These are phyloP conservation scores for Popillia japonica DNA, from an alignment of 1,140 invertebrate species.

Conservation along the genomic window DNA sequence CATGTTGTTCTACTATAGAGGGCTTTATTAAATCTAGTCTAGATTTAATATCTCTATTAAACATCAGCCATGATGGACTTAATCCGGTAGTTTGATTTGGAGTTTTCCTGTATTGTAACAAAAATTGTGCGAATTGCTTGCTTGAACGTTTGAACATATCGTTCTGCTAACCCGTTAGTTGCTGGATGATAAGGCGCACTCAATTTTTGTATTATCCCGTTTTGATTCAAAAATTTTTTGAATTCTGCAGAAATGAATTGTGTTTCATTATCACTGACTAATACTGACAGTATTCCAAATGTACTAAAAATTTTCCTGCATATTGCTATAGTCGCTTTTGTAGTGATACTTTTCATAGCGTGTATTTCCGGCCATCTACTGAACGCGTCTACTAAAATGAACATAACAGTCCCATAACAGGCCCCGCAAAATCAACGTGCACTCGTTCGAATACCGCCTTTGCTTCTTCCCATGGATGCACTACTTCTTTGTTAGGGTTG, in stretches of 20 bases:
- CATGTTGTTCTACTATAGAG: too few relatives aligned
- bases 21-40: too few relatives aligned
- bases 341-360: not conserved
- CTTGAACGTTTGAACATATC: constrained; percentile 53
- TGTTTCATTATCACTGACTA: not conserved
- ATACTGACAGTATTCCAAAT: constrained; percentile 13
- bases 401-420: not conserved
- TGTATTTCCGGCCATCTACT: too few relatives aligned
- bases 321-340: not conserved
- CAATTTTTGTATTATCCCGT: too few relatives aligned
- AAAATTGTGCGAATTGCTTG: constrained; percentile 38
- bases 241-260: constrained; percentile 2
- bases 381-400: too few relatives aligned
- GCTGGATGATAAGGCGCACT: too few relatives aligned
- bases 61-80: too few relatives aligned
- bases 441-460: not conserved
- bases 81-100: constrained; percentile 18
- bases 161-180: too few relatives aligned
- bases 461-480: too few relatives aligned
- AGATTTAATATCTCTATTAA: too few relatives aligned
- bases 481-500: too few relatives aligned
- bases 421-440: not conserved
- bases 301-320: not conserved
- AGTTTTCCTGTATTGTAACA: constrained; percentile 15
- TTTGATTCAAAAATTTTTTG: not conserved